Percentiles rank a stretch among this genome's conserved stretches.
phyloP scores from a whole-genome alignment of 2,113 vertebrate genomes.

The Oryzias javanicus region DNA sequence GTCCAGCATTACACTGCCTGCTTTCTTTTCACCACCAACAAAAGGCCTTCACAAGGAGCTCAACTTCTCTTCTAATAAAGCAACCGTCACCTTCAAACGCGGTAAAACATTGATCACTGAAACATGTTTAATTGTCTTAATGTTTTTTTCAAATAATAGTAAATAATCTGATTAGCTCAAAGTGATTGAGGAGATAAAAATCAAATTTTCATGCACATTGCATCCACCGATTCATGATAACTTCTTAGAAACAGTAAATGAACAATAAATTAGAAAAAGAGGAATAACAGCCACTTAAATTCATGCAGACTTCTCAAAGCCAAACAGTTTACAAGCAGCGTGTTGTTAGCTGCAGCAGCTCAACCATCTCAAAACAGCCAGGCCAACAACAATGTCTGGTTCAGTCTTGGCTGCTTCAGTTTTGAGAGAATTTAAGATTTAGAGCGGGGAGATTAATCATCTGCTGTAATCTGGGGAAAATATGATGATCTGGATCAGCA shows the following conservation, averaged over 20 bases:
- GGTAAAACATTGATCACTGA: not conserved
- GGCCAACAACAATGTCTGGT: too few species aligned
- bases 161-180: constrained; percentile 3
- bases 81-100: constrained; percentile 11
- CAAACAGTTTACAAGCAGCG: constrained; percentile 15
- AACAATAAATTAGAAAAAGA: constrained; percentile 33
- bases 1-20: constrained; percentile 42
- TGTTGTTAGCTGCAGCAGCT: constrained; percentile 14
- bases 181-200: constrained; percentile 18
- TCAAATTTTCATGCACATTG: constrained; percentile 26
- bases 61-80: constrained; percentile 2
- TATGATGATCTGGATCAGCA: constrained; percentile 47
- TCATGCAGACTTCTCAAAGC: constrained; percentile 28
- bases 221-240: constrained; percentile 46
- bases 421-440: constrained; percentile 30
- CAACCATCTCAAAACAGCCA: constrained; percentile 4
- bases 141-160: not conserved
- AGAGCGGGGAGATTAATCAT: constrained; percentile 67
- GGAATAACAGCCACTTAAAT: constrained; percentile 30
- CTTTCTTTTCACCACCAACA: constrained; percentile 41
- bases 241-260: constrained; percentile 10
- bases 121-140: not conserved
- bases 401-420: constrained; percentile 30
- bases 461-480: constrained; percentile 60
- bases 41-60: constrained; percentile 34